Percentiles rank a stretch among this genome's conserved stretches.
Conservation (phyloP, 2,888 invertebrate species). For the Cantharis lateralis region DNA sequence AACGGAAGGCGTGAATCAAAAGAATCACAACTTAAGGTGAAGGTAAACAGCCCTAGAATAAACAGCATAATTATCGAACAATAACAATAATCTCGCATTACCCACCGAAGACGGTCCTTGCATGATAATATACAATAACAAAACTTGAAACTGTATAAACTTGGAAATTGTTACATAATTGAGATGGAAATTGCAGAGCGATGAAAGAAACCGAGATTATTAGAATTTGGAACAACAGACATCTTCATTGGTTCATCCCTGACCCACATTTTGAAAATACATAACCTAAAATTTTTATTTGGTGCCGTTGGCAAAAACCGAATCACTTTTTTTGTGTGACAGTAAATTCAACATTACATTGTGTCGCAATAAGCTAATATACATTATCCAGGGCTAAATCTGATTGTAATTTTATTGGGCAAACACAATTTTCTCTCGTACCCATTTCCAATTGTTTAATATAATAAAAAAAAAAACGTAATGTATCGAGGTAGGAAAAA, state of each 20-base stretch:
- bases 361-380: slow-evolving; percentile 6
- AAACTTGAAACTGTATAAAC: neutral
- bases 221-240: neutral
- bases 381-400: neutral
- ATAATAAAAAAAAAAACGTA: neutral
- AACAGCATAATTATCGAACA: neutral
- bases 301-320: neutral
- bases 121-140: neutral
- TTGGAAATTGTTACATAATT: neutral
- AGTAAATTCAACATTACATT: slow-evolving; percentile 2
- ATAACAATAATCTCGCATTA: neutral
- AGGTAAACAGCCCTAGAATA: neutral
- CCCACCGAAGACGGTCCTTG: neutral
- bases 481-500: neutral
- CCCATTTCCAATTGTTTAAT: neutral
- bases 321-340: neutral
- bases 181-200: neutral
- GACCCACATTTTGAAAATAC: neutral
- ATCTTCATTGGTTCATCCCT: neutral
- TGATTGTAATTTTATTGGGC: neutral
- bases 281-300: neutral
- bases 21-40: neutral
- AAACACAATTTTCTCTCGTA: neutral
- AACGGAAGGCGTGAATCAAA: neutral
- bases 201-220: neutral